Percentiles rank a stretch among this genome's conserved stretches.
phyloP scores from a whole-genome alignment of 2,797 vertebrate species.

The Pristis pectinata region DNA sequence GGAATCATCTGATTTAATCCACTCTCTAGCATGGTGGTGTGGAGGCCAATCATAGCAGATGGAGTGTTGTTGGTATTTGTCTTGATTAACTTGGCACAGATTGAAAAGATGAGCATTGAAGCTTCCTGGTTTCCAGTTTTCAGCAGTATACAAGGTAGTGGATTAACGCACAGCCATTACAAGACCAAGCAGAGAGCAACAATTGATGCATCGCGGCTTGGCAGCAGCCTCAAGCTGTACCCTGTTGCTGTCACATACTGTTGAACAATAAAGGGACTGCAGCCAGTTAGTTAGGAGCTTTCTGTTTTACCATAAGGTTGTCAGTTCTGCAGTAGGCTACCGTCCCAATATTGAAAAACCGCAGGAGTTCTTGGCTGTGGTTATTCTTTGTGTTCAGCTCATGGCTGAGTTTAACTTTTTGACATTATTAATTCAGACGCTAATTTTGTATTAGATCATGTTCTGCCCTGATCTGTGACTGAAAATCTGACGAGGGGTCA shows the following conservation, averaged over 20 bases:
- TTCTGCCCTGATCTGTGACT: neutral
- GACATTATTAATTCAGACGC: neutral
- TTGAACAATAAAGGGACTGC: neutral
- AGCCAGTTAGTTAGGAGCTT: neutral
- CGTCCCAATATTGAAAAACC: neutral
- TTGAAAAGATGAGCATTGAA: neutral
- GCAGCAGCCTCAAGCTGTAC: neutral
- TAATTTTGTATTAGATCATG: neutral
- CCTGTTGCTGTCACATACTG: constrained; percentile 6
- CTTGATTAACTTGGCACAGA: neutral
- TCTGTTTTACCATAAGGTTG: constrained; percentile 11
- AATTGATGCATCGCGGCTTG: neutral
- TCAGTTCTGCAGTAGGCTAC: neutral
- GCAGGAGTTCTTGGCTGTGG: neutral
- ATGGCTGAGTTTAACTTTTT: neutral
- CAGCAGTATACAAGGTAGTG: neutral
- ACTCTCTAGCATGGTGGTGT: neutral
- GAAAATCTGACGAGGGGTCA: neutral
- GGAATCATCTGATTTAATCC: neutral
- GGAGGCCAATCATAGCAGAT: neutral
- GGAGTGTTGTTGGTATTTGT: neutral
- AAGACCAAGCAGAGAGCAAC: neutral
- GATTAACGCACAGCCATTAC: neutral
- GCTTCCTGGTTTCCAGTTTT: no score
- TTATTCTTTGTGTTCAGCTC: neutral